phyloP scores from a whole-genome alignment of 2,797 vertebrate genomes.

The Diceros bicornis region DNA sequence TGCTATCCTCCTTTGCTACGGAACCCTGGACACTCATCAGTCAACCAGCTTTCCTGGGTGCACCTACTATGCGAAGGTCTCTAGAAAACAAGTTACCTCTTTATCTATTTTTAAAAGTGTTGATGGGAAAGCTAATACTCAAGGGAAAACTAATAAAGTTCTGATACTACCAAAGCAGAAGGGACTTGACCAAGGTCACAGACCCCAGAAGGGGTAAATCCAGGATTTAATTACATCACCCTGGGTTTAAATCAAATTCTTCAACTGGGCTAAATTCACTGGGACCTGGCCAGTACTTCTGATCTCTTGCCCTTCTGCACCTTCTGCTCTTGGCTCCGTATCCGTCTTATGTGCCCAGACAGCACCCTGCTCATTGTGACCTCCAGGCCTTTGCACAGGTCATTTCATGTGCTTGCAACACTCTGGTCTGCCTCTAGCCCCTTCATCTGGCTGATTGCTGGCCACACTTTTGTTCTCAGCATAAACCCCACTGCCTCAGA shows the following conservation, averaged over 20 bases:
- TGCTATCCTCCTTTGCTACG: not conserved
- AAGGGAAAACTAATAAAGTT: constrained; percentile 1
- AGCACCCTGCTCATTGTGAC: not conserved
- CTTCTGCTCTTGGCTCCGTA: not conserved
- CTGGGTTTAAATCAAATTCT: constrained; percentile 14
- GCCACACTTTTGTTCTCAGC: not conserved
- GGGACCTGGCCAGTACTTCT: not conserved
- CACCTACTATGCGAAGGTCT: not conserved
- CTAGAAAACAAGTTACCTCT: constrained; percentile 10
- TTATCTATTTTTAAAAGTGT: constrained; percentile 11
- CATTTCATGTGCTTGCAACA: not conserved
- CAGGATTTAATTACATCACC: not conserved
- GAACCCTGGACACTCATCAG: not conserved
- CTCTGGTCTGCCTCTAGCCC: not conserved
- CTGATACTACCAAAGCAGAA: not conserved
- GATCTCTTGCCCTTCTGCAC: not conserved
- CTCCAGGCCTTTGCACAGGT: not conserved
- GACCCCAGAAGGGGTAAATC: not conserved
- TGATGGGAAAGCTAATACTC: not conserved
- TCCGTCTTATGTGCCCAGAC: not conserved
- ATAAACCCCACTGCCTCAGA: not conserved
- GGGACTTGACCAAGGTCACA: not conserved
- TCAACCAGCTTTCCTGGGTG: not conserved
- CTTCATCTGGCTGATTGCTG: not conserved
- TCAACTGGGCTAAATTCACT: not conserved